These are phyloP conservation scores for Tachysurus fulvidraco DNA, from an alignment of 2,113 vertebrate genomes.

Conservation along the genomic window DNA sequence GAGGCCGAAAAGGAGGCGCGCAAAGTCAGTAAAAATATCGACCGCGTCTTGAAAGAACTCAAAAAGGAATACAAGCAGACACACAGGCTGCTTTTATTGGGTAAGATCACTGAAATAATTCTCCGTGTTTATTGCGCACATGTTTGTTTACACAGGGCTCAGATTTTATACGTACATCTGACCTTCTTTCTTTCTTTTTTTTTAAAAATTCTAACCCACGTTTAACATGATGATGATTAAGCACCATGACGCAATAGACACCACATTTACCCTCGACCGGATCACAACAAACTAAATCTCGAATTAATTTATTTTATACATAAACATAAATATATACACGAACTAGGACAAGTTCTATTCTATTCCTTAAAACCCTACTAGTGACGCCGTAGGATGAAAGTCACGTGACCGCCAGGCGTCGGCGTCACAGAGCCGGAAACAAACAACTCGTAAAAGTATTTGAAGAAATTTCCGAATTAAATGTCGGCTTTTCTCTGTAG, in stretches of 20 bases:
- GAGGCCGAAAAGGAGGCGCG: constrained; percentile 90
- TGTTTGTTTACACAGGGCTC: too few species aligned
- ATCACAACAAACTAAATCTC: neutral
- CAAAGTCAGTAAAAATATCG: constrained; percentile 90
- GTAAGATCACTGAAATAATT: constrained; percentile 71
- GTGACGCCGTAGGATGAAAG: neutral
- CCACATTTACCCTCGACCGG: neutral
- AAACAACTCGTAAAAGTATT: neutral
- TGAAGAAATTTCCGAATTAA: neutral
- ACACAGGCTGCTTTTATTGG: constrained; percentile 89
- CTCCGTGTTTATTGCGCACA: neutral
- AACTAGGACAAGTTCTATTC: neutral
- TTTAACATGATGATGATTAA: too few species aligned
- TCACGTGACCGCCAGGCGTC: neutral
- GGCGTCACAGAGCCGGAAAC: constrained; percentile 1
- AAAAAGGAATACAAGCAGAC: constrained; percentile 92
- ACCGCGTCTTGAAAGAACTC: constrained; percentile 86
- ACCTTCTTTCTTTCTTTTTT: neutral
- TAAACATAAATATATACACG: neutral
- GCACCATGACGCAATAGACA: neutral
- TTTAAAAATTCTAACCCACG: too few species aligned
- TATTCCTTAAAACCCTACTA: neutral
- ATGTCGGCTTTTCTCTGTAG: neutral
- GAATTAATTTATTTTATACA: neutral
- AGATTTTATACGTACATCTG: neutral